Conservation (phyloP, 1,140 invertebrate species). For the Drosophila baimaii region DNA sequence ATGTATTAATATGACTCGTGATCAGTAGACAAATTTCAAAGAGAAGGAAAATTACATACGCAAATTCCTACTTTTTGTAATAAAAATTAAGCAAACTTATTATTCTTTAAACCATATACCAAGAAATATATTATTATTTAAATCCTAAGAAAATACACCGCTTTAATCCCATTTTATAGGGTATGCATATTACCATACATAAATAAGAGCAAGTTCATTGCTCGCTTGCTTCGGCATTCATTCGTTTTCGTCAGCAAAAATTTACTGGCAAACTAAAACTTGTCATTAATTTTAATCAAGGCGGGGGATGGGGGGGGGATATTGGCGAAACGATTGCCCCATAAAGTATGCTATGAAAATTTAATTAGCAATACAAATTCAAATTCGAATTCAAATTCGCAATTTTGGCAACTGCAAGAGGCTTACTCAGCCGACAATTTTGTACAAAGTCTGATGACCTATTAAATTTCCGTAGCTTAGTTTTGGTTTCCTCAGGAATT, state of each 20-base stretch:
- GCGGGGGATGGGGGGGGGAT: background rate
- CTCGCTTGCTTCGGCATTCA: background rate
- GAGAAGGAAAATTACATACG: too few relatives aligned
- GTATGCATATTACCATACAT: constrained; percentile 2
- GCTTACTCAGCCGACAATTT: constrained; percentile 4
- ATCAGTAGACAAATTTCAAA: too few relatives aligned
- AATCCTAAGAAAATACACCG: background rate
- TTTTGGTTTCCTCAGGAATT: background rate
- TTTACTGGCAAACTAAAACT: constrained; percentile 14
- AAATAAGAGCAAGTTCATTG: constrained; percentile 11
- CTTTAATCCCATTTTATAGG: background rate
- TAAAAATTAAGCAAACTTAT: too few relatives aligned
- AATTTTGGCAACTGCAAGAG: background rate
- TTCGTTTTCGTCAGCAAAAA: constrained; percentile 25
- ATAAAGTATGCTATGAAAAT: constrained; percentile 41
- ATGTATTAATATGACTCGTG: too few relatives aligned
- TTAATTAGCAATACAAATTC: constrained; percentile 27
- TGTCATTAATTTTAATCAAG: constrained; percentile 45
- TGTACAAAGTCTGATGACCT: background rate
- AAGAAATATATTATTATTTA: too few relatives aligned
- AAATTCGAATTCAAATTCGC: constrained; percentile 1
- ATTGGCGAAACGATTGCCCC: constrained; percentile 2
- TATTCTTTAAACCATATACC: too few relatives aligned
- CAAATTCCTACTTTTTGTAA: too few relatives aligned
- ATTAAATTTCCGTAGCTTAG: background rate